Percentiles rank a stretch among this genome's conserved stretches.
phyloP scores from a whole-genome alignment of 2,888 invertebrate species.

The Orthonevra nobilis region DNA sequence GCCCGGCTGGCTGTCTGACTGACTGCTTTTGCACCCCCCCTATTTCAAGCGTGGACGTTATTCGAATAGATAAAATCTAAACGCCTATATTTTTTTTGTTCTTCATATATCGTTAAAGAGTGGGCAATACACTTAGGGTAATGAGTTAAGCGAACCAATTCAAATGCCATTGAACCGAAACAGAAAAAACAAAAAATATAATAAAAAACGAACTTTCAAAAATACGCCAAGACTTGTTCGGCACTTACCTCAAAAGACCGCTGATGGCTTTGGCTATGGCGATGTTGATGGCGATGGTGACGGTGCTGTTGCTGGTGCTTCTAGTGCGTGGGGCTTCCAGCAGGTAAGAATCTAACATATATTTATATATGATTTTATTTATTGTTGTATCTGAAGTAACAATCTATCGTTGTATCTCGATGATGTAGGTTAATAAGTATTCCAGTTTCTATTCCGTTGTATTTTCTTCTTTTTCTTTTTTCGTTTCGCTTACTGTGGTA shows the following conservation, averaged over 20 bases:
- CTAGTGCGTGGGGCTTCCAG: slow-evolving; percentile 47
- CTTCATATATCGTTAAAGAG: slow-evolving; percentile 10
- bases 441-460: slow-evolving; percentile 64
- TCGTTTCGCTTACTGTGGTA: slow-evolving; percentile 18
- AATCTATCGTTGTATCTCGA: slow-evolving; percentile 39
- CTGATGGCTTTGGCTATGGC: background rate
- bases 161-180: slow-evolving; percentile 20
- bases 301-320: background rate
- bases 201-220: too few relatives aligned
- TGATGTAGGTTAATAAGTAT: slow-evolving; percentile 69
- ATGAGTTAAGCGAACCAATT: slow-evolving; percentile 47
- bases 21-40: background rate
- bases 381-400: slow-evolving; percentile 31
- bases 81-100: too few relatives aligned
- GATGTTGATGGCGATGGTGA: background rate
- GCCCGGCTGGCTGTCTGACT: background rate
- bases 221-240: slow-evolving; percentile 2
- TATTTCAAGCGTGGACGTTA: background rate
- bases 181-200: slow-evolving; percentile 3
- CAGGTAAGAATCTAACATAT: too few relatives aligned
- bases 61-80: slow-evolving; percentile 31
- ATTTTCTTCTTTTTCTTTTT: slow-evolving; percentile 18
- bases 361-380: too few relatives aligned
- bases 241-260: slow-evolving; percentile 28
- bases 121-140: slow-evolving; percentile 43